Evolutionary conservation across 2,797 vertebrate species (phyloP).

Genomic region (Crypturellus tataupa): DNA sequence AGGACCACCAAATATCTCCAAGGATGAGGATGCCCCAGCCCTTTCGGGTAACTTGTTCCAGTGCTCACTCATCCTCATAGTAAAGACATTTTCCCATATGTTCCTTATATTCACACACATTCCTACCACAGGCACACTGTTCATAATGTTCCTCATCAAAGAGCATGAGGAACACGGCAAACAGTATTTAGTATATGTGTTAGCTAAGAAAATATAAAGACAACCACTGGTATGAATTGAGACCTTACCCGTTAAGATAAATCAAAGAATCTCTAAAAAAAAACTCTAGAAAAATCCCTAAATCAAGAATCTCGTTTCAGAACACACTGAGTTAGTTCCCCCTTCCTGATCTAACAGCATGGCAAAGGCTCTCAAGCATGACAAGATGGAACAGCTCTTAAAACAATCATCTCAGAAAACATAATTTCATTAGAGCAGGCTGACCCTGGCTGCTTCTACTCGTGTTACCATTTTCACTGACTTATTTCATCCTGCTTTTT

Average conservation of each 20-base stretch:
- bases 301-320: not conserved
- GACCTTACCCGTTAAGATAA: not conserved
- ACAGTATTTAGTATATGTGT: not conserved
- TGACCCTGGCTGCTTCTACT: conserved; percentile 47
- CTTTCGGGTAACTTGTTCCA: too few relatives aligned
- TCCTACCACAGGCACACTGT: accelerated
- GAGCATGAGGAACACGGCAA: not conserved
- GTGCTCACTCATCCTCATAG: too few relatives aligned
- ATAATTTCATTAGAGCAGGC: conserved; percentile 57
- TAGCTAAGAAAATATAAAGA: not conserved
- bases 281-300: not conserved
- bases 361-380: not conserved
- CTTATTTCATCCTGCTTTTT: not conserved
- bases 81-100: too few relatives aligned
- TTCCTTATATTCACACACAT: too few relatives aligned
- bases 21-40: too few relatives aligned
- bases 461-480: not conserved
- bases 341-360: not conserved
- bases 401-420: not conserved
- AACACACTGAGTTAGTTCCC: not conserved
- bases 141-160: not conserved
- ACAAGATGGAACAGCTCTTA: not conserved
- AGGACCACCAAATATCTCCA: too few relatives aligned
- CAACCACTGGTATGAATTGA: not conserved
- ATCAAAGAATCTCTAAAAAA: too few relatives aligned